Evolutionary conservation across 2,888 invertebrate species (phyloP), one percentile per base, ranked within the genome.

Genomic region (Helobdella robusta): DNA sequence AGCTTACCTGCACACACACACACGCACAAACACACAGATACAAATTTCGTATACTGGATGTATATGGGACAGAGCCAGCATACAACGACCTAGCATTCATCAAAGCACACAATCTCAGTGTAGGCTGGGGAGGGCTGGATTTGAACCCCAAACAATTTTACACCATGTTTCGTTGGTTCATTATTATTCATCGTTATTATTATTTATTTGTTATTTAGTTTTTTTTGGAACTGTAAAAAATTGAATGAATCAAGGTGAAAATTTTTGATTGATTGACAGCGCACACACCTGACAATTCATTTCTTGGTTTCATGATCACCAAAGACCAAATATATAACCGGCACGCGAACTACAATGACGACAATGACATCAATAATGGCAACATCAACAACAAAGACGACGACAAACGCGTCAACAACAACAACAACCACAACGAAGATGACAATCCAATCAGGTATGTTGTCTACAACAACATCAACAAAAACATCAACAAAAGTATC

Each of bases 131-230:
- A 28, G 34, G 30, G 63, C 66, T 70, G 2, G 59, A 50, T 8
- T 67, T 70, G 11, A n/a, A 64, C 50, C 66, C 68, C n/a, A 66
- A 64, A 48, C 70, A 70, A 59, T 70, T 70, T 63, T 67, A 58
- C 46, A 70, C 70, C 3, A 58, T 70, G 28, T 70, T 71, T 36
- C 70, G 70, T 70, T 46, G 65, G 68, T 18, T 44, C 15, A 44
- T 15, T 60, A 44, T n/a, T 44, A 8, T 35, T 52, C 23, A 52
- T 61, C 3, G 23, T 25, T 15, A 20, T 52, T 18, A 59, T 59
- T 15, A 8, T 30, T 28, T 18, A 28, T 18, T 15, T 40, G 11
- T 40, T n/a, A n/a, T n/a, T n/a, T n/a, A n/a, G n/a, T n/a, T n/a
- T n/a, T 40, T 11, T 40, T 15, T 40, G 8, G 18, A 40, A 40